A percentile compares a stretch with the other conserved stretches of the same genome.
phyloP scores from a whole-genome alignment of 2,797 vertebrate species.

The Xenopus petersii region DNA sequence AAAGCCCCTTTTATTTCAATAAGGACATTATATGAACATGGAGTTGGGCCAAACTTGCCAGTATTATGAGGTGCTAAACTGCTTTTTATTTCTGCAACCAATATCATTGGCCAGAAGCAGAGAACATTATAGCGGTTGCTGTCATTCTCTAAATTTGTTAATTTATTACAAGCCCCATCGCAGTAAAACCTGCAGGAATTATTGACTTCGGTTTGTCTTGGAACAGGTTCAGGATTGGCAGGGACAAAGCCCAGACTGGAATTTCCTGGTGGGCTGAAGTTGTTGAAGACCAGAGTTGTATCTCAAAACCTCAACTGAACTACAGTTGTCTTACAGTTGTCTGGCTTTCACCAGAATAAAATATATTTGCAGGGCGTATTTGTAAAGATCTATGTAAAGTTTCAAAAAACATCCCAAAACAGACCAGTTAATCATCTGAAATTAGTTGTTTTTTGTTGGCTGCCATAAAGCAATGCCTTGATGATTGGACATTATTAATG shows the following conservation, averaged over 20 bases:
- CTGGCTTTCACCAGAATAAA: not conserved
- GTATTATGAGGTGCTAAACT: constrained; percentile 28
- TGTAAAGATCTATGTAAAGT: no score
- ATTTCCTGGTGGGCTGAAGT: constrained; percentile 34
- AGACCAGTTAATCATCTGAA: no score
- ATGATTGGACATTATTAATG: no score
- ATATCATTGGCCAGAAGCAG: not conserved
- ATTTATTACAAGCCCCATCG: not conserved
- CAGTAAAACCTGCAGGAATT: constrained; percentile 10
- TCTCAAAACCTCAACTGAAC: constrained; percentile 6
- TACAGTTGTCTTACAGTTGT: not conserved
- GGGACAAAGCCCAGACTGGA: constrained; percentile 31
- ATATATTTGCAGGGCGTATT: no score
- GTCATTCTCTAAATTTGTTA: not conserved
- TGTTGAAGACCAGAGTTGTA: not conserved
- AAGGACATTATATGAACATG: not conserved
- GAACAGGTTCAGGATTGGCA: constrained; percentile 19
- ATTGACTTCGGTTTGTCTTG: constrained; percentile 18
- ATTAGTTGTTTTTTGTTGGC: no score
- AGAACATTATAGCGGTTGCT: not conserved
- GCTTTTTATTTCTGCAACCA: constrained; percentile 1
- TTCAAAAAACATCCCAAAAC: no score
- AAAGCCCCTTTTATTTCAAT: constrained; percentile 6
- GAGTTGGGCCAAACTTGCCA: not conserved
- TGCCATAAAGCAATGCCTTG: no score